phyloP scores from a whole-genome alignment of 2,888 invertebrate genomes.

The Leistus spinibarbis region DNA sequence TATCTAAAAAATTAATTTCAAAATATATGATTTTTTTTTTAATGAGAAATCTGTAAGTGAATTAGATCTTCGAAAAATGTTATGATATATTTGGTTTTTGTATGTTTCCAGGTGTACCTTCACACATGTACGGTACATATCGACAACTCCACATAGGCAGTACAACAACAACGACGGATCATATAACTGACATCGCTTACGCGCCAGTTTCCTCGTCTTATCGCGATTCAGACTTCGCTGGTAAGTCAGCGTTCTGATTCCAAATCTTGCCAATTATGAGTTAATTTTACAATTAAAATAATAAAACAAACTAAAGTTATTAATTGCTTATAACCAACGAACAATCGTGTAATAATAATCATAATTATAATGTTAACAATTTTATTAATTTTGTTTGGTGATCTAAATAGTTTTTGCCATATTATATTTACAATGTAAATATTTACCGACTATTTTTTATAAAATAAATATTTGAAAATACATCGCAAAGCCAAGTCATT shows the following conservation, averaged over 20 bases:
- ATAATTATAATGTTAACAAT: constrained; percentile 26
- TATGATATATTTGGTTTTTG: not conserved
- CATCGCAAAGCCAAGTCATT: constrained; percentile 34
- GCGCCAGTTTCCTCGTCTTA: not conserved
- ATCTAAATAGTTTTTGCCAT: not conserved
- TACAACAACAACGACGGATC: constrained; percentile 13
- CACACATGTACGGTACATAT: constrained; percentile 60
- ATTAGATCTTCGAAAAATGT: not conserved
- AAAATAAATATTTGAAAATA: constrained; percentile 18
- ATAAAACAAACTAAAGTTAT: constrained; percentile 23
- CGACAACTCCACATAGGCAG: constrained; percentile 54
- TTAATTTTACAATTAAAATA: constrained; percentile 11
- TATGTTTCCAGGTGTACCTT: constrained; percentile 55
- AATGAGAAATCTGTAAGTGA: no score
- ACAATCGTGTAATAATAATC: constrained; percentile 2
- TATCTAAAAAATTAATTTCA: no score
- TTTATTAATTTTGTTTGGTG: constrained; percentile 10
- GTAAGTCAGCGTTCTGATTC: constrained; percentile 25
- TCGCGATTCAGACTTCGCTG: constrained; percentile 20
- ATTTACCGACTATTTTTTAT: constrained; percentile 10
- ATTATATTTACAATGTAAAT: not conserved
- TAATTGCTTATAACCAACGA: constrained; percentile 23
- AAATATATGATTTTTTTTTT: no score
- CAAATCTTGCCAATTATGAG: constrained; percentile 13
- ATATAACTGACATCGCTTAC: constrained; percentile 12